Evolutionary conservation across 2,113 vertebrate genomes (phyloP).

Genomic region (Gobio gobio): DNA sequence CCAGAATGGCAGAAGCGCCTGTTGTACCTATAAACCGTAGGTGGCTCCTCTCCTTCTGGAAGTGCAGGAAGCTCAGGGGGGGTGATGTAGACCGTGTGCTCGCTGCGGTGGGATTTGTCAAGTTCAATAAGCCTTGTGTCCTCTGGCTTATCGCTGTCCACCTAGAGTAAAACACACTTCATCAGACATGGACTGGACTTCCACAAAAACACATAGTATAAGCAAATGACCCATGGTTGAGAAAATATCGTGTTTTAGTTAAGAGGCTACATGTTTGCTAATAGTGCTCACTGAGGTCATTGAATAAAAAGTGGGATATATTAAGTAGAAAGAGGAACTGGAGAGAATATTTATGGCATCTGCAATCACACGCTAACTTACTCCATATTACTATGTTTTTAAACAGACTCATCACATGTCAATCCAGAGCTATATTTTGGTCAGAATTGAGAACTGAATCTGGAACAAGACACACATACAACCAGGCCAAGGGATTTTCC

Average conservation of each 20-base stretch:
- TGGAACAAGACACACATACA: slow-evolving; percentile 3
- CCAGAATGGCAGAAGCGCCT: neutral
- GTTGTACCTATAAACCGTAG: slow-evolving; percentile 89
- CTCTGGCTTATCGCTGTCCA: slow-evolving; percentile 87
- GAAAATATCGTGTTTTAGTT: neutral
- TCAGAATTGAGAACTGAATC: neutral
- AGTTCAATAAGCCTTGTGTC: slow-evolving; percentile 92
- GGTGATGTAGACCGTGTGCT: slow-evolving; percentile 97
- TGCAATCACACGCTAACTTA: neutral
- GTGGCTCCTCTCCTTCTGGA: slow-evolving; percentile 90
- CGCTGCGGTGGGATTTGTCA: slow-evolving; percentile 94
- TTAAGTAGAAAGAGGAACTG: neutral
- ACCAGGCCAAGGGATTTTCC: slow-evolving; percentile 30
- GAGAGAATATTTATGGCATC: slow-evolving; percentile 1
- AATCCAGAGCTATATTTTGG: neutral
- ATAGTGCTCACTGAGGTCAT: neutral
- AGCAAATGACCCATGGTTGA: neutral
- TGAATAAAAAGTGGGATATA: neutral
- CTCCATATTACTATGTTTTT: neutral
- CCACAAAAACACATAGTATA: neutral
- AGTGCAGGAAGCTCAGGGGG: slow-evolving; percentile 93
- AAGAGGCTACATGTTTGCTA: neutral
- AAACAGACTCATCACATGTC: neutral
- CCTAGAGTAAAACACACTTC: slow-evolving; percentile 72
- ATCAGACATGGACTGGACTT: neutral